Percentiles rank a stretch among this genome's conserved stretches.
Evolutionary conservation across 2,888 invertebrate genomes (phyloP).

Genomic region (Steinernema carpocapsae): DNA sequence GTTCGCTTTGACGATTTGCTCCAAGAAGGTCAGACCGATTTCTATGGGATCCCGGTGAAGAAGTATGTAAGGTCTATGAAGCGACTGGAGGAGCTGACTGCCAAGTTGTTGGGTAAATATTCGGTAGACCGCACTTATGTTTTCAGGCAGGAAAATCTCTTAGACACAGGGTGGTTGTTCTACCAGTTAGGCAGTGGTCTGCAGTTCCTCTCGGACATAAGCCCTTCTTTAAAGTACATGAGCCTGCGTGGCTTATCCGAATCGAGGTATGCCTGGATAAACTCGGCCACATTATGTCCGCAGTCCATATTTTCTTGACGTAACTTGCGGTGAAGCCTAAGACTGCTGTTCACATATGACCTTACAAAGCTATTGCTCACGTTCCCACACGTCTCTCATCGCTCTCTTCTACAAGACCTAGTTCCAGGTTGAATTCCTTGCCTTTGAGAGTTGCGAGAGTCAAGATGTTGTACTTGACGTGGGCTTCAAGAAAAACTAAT

Average conservation of each 20-base stretch:
- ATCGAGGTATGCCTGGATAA: conserved; percentile 50
- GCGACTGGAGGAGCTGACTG: not conserved
- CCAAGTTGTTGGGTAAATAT: not conserved
- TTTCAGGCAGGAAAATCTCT: too few relatives aligned
- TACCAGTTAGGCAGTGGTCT: conserved; percentile 41
- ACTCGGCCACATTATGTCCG: conserved; percentile 53
- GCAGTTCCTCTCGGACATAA: conserved; percentile 60
- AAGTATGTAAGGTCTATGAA: not conserved
- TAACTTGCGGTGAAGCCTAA: conserved; percentile 53
- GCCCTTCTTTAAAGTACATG: conserved; percentile 53
- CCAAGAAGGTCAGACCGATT: not conserved
- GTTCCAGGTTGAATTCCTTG: conserved; percentile 36
- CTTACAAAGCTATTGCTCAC: conserved; percentile 13
- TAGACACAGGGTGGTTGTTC: conserved; percentile 35
- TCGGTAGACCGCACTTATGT: too few relatives aligned
- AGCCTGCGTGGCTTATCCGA: conserved; percentile 48
- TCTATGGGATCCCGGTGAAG: not conserved
- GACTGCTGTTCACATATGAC: not conserved
- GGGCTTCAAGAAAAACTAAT: conserved; percentile 20
- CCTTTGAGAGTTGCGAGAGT: conserved; percentile 34
- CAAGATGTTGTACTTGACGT: conserved; percentile 27
- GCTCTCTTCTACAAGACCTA: conserved; percentile 36
- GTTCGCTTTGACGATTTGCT: conserved; percentile 2
- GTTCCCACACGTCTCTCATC: conserved; percentile 39
- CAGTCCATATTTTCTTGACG: conserved; percentile 63